Evolutionary conservation across 2,888 invertebrate species (phyloP), one percentile per base, ranked within the genome.

Genomic region (Meandrusa payeni): DNA sequence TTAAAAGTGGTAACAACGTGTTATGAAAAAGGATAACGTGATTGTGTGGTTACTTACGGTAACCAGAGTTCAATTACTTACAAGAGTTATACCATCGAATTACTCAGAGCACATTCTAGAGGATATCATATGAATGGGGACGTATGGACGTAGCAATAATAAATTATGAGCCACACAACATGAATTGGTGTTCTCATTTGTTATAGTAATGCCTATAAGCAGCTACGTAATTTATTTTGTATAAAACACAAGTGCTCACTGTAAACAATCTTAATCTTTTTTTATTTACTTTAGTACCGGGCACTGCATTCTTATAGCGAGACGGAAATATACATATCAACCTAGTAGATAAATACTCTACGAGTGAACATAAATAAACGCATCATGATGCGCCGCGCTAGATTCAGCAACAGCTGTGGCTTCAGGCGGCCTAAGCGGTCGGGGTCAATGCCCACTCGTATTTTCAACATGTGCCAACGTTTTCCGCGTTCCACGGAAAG

Each of bases 401-500:
- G 77, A 71, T 81, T 76, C 79, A 73, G 72, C 65, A 81, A 76
- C 85, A 83, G 86, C 82, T 85, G 85, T 76, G 70, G 66, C 64
- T 74, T 73, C 71, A 69, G 72, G 61, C 67, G 63, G 69, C 69
- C 68, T 69, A 65, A 60, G 68, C 75, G 76, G 66, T 75, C 75
- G 83, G 83, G 85, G 85, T 83, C 85, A 85, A 76, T 82, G 85
- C 67, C 85, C 85, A 75, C 68, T 74, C 71, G 86, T 85, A 85
- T 86, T 86, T 86, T 85, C 85, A 85, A 86, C 86, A 85, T 83
- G 79, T 82, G 83, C 81, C 70, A 76, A 72, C 76, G 79, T 82
- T 86, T 86, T 86, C 86, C 86, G 86, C 86, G 86, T 86, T 86
- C 86, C 81, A 70, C 63, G 85, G 82, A 85, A 82, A 85, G 75